Evolutionary conservation across 2,113 vertebrate species (phyloP).

Genomic region (Taxidea taxus): DNA sequence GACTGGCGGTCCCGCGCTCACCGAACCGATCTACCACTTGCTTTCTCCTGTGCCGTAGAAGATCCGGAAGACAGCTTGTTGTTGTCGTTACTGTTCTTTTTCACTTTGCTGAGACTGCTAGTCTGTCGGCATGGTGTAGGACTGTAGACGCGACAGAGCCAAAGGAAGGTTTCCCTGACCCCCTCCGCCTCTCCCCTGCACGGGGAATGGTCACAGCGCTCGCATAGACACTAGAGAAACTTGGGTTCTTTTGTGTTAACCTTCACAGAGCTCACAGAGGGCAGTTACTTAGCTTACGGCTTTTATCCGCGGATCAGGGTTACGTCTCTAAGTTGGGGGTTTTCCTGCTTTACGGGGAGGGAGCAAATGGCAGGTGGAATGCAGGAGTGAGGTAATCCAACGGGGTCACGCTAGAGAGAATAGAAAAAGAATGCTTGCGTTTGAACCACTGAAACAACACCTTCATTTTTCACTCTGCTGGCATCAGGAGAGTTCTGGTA

Average conservation of each 20-base stretch:
- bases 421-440: not conserved
- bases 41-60: constrained; percentile 63
- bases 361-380: not conserved
- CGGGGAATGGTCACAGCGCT: not conserved
- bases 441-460: not conserved
- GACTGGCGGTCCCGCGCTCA: constrained; percentile 38
- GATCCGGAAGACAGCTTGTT: constrained; percentile 46
- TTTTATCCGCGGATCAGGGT: constrained; percentile 21
- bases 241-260: constrained; percentile 18
- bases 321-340: not conserved
- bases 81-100: not conserved
- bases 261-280: not conserved
- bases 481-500: not conserved
- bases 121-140: not conserved
- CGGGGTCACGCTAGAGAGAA: not conserved
- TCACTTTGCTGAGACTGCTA: constrained; percentile 26
- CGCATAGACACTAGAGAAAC: not conserved
- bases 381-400: not conserved
- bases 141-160: not conserved
- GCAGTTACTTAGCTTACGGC: not conserved
- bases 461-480: not conserved
- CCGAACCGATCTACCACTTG: constrained; percentile 55
- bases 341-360: not conserved
- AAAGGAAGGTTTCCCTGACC: not conserved
- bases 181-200: not conserved